Conservation (phyloP, 2,888 invertebrate species). For the Urechis unicinctus region DNA sequence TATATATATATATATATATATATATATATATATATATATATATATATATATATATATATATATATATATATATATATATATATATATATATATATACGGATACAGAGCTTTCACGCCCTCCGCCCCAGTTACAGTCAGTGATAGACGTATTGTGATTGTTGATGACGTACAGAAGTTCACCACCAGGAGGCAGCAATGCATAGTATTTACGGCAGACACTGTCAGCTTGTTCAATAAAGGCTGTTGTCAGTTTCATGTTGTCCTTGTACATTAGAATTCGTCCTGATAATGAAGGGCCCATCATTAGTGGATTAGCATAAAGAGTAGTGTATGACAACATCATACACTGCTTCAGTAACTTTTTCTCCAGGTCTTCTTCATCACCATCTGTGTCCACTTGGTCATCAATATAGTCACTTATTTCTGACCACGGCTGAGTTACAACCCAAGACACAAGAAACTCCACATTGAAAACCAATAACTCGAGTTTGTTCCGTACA, state of each 20-base stretch:
- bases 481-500: not conserved
- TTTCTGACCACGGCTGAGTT: not conserved
- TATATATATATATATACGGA: too few relatives aligned
- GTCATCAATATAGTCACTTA: not conserved
- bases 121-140: not conserved
- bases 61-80: too few relatives aligned
- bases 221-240: not conserved
- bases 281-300: not conserved
- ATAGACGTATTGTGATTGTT: not conserved
- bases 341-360: not conserved
- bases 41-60: too few relatives aligned
- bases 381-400: not conserved
- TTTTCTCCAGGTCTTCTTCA: not conserved
- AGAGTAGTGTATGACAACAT: not conserved
- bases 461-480: not conserved
- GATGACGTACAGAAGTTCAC: not conserved
- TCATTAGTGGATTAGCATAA: not conserved
- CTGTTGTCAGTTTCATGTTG: not conserved
- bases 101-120: not conserved
- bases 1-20: too few relatives aligned
- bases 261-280: not conserved
- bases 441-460: not conserved
- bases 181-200: not conserved
- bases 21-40: too few relatives aligned
- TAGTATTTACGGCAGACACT: not conserved